Percentiles rank a stretch among this genome's conserved stretches.
phyloP scores from a whole-genome alignment of 2,888 invertebrate species.

The Scrobipalpa atriplicella region DNA sequence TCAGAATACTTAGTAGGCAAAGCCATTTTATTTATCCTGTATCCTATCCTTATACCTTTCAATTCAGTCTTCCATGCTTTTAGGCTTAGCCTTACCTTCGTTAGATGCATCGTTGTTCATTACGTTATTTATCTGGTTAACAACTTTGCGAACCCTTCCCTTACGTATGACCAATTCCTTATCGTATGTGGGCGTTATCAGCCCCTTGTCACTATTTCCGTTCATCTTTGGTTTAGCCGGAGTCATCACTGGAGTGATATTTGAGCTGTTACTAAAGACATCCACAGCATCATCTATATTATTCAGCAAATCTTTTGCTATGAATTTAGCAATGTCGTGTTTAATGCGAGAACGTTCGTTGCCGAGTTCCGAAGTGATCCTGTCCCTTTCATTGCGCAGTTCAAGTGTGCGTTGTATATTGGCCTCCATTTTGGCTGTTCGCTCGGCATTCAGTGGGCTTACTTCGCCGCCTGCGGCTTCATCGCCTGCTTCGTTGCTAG shows the following conservation, averaged over 20 bases:
- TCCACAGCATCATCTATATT: constrained; percentile 72
- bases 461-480: neutral
- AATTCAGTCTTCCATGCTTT: constrained; percentile 8
- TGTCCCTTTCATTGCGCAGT: neutral
- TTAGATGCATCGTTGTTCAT: constrained; percentile 29
- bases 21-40: too few species aligned
- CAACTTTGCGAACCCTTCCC: constrained; percentile 77
- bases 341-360: constrained; percentile 70
- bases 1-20: too few species aligned
- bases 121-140: constrained; percentile 71
- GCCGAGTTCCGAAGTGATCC: neutral
- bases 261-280: constrained; percentile 72
- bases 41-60: too few species aligned
- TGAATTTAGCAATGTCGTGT: constrained; percentile 75
- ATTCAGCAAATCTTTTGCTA: constrained; percentile 75
- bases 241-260: constrained; percentile 38
- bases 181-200: constrained; percentile 72
- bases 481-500: too few species aligned
- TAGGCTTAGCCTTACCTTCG: constrained; percentile 2
- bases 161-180: constrained; percentile 74
- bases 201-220: constrained; percentile 56
- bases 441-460: constrained; percentile 25
- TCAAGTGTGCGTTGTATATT: neutral
- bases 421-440: neutral
- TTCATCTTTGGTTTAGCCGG: constrained; percentile 49